Evolutionary conservation across 2,113 vertebrate genomes (phyloP).

Genomic region (Atrichornis clamosus): DNA sequence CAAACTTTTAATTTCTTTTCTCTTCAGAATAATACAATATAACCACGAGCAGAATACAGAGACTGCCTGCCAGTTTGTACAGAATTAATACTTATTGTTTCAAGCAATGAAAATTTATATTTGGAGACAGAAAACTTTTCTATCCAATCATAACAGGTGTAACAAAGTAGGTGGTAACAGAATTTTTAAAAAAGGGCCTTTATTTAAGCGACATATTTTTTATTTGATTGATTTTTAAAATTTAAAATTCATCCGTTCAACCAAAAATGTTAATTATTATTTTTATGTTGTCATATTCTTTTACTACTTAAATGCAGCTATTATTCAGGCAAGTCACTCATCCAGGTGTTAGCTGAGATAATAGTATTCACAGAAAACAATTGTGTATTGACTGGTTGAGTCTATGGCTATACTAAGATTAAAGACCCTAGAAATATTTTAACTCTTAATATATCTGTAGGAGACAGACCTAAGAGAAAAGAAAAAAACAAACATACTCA

Average conservation of each 20-base stretch:
- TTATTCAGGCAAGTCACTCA: background rate
- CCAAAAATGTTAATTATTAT: background rate
- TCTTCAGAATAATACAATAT: background rate
- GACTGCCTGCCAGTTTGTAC: background rate
- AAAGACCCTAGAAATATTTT: background rate
- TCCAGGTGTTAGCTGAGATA: background rate
- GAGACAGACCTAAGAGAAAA: background rate
- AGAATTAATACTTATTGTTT: background rate
- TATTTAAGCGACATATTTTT: background rate
- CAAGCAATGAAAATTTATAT: background rate
- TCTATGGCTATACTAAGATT: background rate
- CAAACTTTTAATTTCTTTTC: background rate
- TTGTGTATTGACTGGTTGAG: background rate
- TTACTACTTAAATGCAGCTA: background rate
- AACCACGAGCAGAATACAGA: background rate
- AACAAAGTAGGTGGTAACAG: background rate
- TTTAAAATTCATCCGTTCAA: background rate
- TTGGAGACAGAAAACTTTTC: background rate
- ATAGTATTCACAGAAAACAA: background rate
- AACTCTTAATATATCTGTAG: background rate
- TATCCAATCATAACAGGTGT: background rate
- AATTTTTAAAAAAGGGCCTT: accelerated
- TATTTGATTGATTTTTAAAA: background rate
- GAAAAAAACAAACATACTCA: background rate
- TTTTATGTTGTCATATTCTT: background rate